phyloP scores from a whole-genome alignment of 2,888 invertebrate species.

The Tetragonisca angustula region DNA sequence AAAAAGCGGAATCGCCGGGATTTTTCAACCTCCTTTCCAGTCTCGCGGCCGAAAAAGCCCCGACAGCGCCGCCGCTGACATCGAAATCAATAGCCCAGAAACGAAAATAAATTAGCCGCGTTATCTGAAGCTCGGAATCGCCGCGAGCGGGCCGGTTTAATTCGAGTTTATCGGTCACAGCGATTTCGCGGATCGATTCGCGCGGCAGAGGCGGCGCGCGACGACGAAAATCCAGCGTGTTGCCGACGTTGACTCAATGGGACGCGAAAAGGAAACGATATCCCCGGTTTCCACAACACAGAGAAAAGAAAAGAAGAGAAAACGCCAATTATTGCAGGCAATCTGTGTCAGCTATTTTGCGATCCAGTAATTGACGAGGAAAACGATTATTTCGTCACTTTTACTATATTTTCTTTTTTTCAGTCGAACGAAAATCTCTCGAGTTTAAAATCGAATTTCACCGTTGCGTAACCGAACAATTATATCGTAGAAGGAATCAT shows the following conservation, averaged over 20 bases:
- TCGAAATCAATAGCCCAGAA: slow-evolving; percentile 24
- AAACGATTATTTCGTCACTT: no score
- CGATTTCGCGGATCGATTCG: slow-evolving; percentile 24
- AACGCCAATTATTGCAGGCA: background rate
- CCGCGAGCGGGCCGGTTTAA: slow-evolving; percentile 9
- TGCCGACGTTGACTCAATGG: slow-evolving; percentile 2
- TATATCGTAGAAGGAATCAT: background rate
- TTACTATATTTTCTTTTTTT: no score
- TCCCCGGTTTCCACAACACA: background rate
- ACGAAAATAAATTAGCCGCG: slow-evolving; percentile 31
- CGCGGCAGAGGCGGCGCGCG: background rate
- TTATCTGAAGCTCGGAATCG: slow-evolving; percentile 15
- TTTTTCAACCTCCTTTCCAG: slow-evolving; percentile 4
- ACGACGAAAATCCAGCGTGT: background rate
- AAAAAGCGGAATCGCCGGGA: background rate
- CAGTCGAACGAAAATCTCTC: no score
- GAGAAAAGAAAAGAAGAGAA: background rate
- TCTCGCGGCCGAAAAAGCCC: background rate
- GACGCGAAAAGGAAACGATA: background rate
- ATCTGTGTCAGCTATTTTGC: slow-evolving; percentile 28
- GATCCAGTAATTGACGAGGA: background rate
- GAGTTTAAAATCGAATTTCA: no score
- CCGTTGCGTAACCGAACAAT: background rate
- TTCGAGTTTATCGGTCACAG: slow-evolving; percentile 21
- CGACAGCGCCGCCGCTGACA: background rate